A percentile compares a stretch with the other conserved stretches of the same genome.
phyloP scores from a whole-genome alignment of 2,888 invertebrate species.

The Macrosiphum euphorbiae region DNA sequence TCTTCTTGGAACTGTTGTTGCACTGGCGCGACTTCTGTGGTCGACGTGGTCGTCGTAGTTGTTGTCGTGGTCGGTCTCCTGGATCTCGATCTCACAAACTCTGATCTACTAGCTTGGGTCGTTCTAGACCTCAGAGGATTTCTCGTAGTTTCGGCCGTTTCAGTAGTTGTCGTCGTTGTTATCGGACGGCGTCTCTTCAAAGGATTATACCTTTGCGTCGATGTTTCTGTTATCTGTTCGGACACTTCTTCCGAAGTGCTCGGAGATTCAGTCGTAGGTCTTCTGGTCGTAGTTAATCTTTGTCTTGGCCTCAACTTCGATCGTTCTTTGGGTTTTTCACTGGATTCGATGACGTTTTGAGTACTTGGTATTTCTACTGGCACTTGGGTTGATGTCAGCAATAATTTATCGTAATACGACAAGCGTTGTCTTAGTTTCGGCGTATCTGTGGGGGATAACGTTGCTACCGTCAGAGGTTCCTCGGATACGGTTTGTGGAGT shows the following conservation, averaged over 20 bases:
- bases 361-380: constrained; percentile 37
- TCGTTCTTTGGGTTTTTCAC: constrained; percentile 65
- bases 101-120: constrained; percentile 54
- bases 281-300: constrained; percentile 66
- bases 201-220: constrained; percentile 55
- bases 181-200: constrained; percentile 52
- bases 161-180: constrained; percentile 55
- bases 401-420: constrained; percentile 57
- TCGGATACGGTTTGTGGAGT: constrained; percentile 43
- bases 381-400: constrained; percentile 1
- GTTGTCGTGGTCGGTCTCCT: constrained; percentile 68
- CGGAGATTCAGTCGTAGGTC: constrained; percentile 68
- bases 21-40: constrained; percentile 5
- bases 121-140: constrained; percentile 58
- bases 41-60: constrained; percentile 66
- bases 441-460: constrained; percentile 29
- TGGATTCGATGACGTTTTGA: constrained; percentile 48
- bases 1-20: constrained; percentile 39
- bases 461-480: constrained; percentile 1
- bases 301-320: constrained; percentile 57
- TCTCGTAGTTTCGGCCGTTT: constrained; percentile 34
- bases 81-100: constrained; percentile 66
- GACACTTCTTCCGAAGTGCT: constrained; percentile 68
- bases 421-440: constrained; percentile 57
- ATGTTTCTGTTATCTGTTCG: constrained; percentile 66